phyloP scores from a whole-genome alignment of 2,888 invertebrate species.

The Yponomeuta evonymella region DNA sequence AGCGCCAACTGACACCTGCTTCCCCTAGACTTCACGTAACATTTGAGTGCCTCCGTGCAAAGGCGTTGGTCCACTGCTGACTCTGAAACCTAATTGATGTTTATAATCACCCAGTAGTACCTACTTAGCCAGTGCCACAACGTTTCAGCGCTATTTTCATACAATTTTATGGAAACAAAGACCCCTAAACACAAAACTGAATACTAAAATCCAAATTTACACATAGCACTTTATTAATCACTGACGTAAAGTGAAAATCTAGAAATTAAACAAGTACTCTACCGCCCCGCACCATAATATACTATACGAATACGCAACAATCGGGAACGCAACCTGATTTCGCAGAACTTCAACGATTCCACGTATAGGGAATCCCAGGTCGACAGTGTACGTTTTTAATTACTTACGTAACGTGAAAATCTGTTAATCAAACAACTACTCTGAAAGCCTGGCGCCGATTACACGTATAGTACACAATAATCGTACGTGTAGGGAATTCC shows the following conservation, averaged over 20 bases:
- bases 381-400: neutral
- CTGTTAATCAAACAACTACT: neutral
- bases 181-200: neutral
- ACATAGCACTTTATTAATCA: neutral
- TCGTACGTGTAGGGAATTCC: neutral
- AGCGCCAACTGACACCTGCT: constrained; percentile 5
- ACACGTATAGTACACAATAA: neutral
- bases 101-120: too few species aligned
- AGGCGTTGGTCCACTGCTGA: neutral
- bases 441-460: neutral
- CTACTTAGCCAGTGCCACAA: too few species aligned
- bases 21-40: neutral
- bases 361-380: too few species aligned
- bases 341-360: neutral
- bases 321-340: neutral
- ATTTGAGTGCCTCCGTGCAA: too few species aligned
- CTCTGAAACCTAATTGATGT: neutral
- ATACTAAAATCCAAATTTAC: neutral
- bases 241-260: neutral
- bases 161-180: neutral
- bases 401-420: neutral
- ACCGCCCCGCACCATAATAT: too few species aligned
- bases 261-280: neutral
- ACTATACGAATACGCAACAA: neutral
- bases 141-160: neutral